phyloP scores from a whole-genome alignment of 2,888 invertebrate genomes.

The Hanleya hanleyi region DNA sequence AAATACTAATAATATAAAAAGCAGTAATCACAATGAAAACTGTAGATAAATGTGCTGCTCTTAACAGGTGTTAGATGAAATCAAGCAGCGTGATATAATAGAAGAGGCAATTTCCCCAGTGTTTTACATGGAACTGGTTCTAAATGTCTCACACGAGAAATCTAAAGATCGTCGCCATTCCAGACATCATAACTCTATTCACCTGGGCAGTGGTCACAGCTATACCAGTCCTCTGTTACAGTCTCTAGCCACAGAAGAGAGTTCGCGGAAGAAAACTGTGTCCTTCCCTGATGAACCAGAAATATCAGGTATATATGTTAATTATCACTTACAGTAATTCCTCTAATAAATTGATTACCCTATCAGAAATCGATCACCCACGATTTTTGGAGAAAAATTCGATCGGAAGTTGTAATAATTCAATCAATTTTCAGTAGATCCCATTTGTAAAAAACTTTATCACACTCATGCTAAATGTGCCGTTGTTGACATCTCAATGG shows the following conservation, averaged over 20 bases:
- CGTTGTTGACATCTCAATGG: too few relatives aligned
- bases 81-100: constrained; percentile 59
- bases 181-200: neutral
- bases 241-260: constrained; percentile 11
- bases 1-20: neutral
- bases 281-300: constrained; percentile 41
- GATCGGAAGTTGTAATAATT: too few relatives aligned
- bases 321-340: too few relatives aligned
- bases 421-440: too few relatives aligned
- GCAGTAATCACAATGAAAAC: neutral
- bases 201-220: constrained; percentile 10
- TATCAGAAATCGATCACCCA: too few relatives aligned
- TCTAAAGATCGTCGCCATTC: neutral
- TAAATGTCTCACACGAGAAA: constrained; percentile 37
- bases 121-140: constrained; percentile 62
- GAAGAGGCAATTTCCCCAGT: constrained; percentile 62
- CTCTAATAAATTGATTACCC: too few relatives aligned
- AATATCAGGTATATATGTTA: constrained; percentile 32
- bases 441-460: too few relatives aligned
- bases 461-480: too few relatives aligned
- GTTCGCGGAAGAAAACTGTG: constrained; percentile 44
- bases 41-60: too few relatives aligned
- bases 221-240: neutral
- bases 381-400: too few relatives aligned
- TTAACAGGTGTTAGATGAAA: constrained; percentile 66